Percentiles rank a stretch among this genome's conserved stretches.
These are phyloP conservation scores for Premnoplex brunnescens DNA, from an alignment of 2,797 vertebrate species.

Conservation along the genomic window DNA sequence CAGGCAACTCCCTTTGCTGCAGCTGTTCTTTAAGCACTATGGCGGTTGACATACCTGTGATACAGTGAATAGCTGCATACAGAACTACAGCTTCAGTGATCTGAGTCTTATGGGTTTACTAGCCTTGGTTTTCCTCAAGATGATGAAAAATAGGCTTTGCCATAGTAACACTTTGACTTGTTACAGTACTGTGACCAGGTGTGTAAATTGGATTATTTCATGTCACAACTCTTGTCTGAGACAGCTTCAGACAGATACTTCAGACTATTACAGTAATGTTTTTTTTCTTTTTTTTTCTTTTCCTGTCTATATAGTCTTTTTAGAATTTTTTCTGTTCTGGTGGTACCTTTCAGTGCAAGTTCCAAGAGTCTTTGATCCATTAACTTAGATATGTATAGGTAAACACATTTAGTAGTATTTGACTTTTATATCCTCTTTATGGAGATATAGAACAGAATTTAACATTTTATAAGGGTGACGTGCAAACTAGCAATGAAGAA, in stretches of 20 bases:
- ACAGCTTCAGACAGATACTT: not conserved
- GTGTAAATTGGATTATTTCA: not conserved
- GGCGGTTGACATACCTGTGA: not conserved
- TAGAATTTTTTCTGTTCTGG: not conserved
- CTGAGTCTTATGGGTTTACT: not conserved
- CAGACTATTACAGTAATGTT: not conserved
- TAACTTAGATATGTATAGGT: not conserved
- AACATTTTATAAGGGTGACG: not conserved
- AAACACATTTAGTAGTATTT: not conserved
- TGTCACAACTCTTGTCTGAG: not conserved
- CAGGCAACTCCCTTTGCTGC: not conserved
- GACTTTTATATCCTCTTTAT: not conserved
- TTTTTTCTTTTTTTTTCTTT: not conserved
- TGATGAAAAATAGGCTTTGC: not conserved
- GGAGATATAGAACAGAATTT: not conserved
- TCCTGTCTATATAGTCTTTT: not conserved
- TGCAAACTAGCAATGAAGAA: not conserved
- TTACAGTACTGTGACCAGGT: not conserved
- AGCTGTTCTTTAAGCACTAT: not conserved
- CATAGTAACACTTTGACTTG: not conserved
- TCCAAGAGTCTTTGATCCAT: not conserved
- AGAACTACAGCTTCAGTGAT: not conserved
- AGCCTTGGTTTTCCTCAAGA: not conserved
- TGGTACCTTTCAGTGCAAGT: not conserved
- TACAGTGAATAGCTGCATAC: rapidly evolving